Conservation (phyloP, 2,888 invertebrate species). For the Chironomus riparius region DNA sequence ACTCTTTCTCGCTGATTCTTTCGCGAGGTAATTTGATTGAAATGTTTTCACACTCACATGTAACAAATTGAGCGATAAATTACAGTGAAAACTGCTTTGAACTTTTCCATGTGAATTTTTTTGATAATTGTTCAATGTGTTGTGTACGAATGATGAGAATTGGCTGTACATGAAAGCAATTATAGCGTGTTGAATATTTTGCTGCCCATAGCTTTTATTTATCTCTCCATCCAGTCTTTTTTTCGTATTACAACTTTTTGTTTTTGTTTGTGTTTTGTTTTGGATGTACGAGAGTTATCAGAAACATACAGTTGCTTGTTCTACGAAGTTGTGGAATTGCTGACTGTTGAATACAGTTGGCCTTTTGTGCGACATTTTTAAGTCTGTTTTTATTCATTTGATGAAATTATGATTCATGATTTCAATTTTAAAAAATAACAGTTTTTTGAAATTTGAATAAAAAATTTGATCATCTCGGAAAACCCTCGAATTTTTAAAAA, state of each 20-base stretch:
- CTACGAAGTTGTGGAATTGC: too few species aligned
- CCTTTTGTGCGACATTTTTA: too few species aligned
- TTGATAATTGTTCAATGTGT: background rate
- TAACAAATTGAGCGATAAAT: slow-evolving; percentile 18
- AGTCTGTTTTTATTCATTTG: too few species aligned
- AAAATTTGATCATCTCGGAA: too few species aligned
- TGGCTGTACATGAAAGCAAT: slow-evolving; percentile 16
- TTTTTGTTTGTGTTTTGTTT: too few species aligned
- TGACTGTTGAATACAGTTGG: too few species aligned
- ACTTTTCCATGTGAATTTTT: background rate
- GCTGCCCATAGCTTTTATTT: background rate
- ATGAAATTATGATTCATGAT: too few species aligned
- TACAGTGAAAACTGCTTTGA: slow-evolving; percentile 1
- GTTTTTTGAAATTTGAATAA: too few species aligned
- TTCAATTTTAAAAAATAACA: too few species aligned
- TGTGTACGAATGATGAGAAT: background rate
- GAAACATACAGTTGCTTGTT: too few species aligned
- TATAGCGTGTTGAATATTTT: slow-evolving; percentile 16
- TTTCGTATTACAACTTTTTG: background rate
- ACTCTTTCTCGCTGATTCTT: slow-evolving; percentile 5
- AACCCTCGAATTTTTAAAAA: too few species aligned
- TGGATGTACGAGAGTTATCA: too few species aligned
- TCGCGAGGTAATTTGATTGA: slow-evolving; percentile 22
- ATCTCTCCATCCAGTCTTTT: background rate
- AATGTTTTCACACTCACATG: slow-evolving; percentile 21